phyloP scores from a whole-genome alignment of 2,797 vertebrate genomes.

The Fundulus diaphanus region DNA sequence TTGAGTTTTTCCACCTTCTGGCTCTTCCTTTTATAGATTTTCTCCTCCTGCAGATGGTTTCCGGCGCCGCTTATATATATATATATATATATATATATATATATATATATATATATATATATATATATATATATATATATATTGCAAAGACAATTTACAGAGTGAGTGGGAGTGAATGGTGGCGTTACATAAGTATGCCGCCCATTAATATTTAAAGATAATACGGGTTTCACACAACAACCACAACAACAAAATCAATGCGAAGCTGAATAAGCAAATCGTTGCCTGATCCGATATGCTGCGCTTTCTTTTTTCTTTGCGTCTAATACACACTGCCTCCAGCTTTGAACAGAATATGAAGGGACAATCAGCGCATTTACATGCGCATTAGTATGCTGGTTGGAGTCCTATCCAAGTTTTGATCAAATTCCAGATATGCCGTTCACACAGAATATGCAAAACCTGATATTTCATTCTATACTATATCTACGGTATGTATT shows the following conservation, averaged over 20 bases:
- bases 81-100: too few relatives aligned
- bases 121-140: too few relatives aligned
- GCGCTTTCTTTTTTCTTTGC: background rate
- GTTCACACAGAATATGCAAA: background rate
- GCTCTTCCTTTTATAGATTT: slow-evolving; percentile 50
- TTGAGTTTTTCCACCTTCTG: slow-evolving; percentile 30
- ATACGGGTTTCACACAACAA: slow-evolving; percentile 1
- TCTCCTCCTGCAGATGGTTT: slow-evolving; percentile 40
- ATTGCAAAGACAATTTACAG: slow-evolving; percentile 37
- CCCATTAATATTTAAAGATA: slow-evolving; percentile 35
- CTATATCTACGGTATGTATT: background rate
- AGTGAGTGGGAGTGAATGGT: slow-evolving; percentile 56
- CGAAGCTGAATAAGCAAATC: background rate
- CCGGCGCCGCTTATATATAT: slow-evolving; percentile 25
- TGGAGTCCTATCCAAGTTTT: background rate
- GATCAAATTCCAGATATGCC: background rate
- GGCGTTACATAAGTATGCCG: slow-evolving; percentile 35
- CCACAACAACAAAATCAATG: background rate
- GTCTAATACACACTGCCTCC: slow-evolving; percentile 9
- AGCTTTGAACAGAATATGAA: slow-evolving; percentile 11
- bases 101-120: too few relatives aligned
- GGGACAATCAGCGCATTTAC: background rate
- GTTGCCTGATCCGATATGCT: slow-evolving; percentile 4
- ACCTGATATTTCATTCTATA: background rate
- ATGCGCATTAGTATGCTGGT: background rate